phyloP scores from a whole-genome alignment of 2,797 vertebrate genomes.

The Acomys russatus region DNA sequence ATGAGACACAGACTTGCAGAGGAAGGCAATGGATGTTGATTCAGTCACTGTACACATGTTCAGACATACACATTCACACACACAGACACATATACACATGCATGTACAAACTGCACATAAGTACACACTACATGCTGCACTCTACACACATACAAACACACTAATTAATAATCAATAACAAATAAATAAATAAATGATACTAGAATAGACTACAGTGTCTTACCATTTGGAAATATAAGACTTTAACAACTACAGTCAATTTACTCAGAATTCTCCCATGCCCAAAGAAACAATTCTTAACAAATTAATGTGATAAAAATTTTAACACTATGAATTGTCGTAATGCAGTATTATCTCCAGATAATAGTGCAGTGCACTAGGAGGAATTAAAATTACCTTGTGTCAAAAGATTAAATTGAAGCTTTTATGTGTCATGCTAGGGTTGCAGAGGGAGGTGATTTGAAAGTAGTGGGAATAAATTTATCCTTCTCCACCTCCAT shows the following conservation, averaged over 20 bases:
- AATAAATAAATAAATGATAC: background rate
- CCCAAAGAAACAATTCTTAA: background rate
- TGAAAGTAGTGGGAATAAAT: slow-evolving; percentile 58
- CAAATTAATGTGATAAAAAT: slow-evolving; percentile 51
- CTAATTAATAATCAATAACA: background rate
- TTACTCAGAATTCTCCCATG: slow-evolving; percentile 34
- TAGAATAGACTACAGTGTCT: background rate
- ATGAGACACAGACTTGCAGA: background rate
- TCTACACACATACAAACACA: background rate
- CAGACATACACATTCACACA: background rate
- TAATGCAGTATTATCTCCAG: slow-evolving; percentile 6
- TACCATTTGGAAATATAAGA: background rate
- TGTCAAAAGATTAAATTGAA: slow-evolving; percentile 66
- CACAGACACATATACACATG: background rate
- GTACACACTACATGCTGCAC: background rate
- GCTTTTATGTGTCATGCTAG: slow-evolving; percentile 1
- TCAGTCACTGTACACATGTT: background rate
- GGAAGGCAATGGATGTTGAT: background rate
- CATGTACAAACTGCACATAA: background rate
- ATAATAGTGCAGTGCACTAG: slow-evolving; percentile 64
- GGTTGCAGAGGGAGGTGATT: slow-evolving; percentile 34
- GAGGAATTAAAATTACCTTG: slow-evolving; percentile 21
- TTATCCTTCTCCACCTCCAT: slow-evolving; percentile 17
- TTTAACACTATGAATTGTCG: background rate
- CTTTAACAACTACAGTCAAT: background rate